Percentiles rank a stretch among this genome's conserved stretches.
Conservation (phyloP, 1,140 invertebrate species). For the Calycopis cecrops region DNA sequence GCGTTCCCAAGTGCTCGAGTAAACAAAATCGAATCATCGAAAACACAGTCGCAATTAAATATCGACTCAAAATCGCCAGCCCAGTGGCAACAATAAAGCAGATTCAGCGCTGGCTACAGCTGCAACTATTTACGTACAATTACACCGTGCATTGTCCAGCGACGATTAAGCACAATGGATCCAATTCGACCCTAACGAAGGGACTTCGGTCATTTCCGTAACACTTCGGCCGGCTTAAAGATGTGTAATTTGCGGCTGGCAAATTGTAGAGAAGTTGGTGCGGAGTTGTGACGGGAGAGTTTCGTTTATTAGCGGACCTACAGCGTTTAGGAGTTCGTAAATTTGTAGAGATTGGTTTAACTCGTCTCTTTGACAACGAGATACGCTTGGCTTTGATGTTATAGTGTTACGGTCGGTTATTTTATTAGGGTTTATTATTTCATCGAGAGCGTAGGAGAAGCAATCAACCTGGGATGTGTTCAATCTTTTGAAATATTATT, state of each 20-base stretch:
- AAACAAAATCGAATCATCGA: too few species aligned
- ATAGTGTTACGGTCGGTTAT: background rate
- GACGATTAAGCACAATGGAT: conserved; percentile 59
- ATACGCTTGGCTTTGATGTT: conserved; percentile 1
- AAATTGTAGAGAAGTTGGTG: conserved; percentile 47
- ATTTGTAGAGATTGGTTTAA: conserved; percentile 29
- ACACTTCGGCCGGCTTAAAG: conserved; percentile 55
- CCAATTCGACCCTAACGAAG: conserved; percentile 68
- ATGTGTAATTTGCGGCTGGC: conserved; percentile 66
- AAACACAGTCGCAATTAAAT: background rate
- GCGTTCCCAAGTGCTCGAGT: too few species aligned
- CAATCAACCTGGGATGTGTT: too few species aligned
- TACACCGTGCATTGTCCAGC: conserved; percentile 64
- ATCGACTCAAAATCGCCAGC: conserved; percentile 17
- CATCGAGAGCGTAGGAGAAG: background rate
- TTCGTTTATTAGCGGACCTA: conserved; percentile 47
- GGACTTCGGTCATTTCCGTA: conserved; percentile 61
- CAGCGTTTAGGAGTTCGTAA: conserved; percentile 30
- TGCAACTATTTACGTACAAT: conserved; percentile 63
- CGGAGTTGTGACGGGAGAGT: conserved; percentile 47
- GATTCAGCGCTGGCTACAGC: conserved; percentile 42
- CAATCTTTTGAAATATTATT: too few species aligned
- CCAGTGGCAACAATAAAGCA: conserved; percentile 46
- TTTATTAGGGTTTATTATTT: conserved; percentile 3
- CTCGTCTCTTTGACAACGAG: conserved; percentile 11